Conservation (phyloP, 1,140 invertebrate species). For the Calosoma granatense region DNA sequence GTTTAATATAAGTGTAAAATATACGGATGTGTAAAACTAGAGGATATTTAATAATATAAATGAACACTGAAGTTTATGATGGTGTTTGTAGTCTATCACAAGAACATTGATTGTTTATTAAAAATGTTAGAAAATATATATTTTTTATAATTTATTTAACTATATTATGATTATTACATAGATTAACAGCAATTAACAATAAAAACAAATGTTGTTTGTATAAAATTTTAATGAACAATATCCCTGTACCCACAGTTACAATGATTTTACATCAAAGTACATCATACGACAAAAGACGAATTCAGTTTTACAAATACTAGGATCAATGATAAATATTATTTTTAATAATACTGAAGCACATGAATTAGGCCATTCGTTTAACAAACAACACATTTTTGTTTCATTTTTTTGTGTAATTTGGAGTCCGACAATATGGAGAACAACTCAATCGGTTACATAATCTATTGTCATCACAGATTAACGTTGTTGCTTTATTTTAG, state of each 20-base stretch:
- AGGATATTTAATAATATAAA: too few species aligned
- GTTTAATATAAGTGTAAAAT: too few species aligned
- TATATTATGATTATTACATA: too few species aligned
- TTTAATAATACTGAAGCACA: slow-evolving; percentile 8
- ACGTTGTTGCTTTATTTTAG: background rate
- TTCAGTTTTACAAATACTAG: background rate
- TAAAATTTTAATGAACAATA: background rate
- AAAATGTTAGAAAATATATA: too few species aligned
- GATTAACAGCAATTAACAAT: background rate
- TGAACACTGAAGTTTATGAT: too few species aligned
- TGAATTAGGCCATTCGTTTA: background rate
- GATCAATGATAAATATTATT: slow-evolving; percentile 3
- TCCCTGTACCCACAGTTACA: background rate
- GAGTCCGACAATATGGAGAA: slow-evolving; percentile 3
- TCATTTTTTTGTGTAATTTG: background rate
- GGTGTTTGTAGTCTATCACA: too few species aligned
- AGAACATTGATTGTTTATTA: too few species aligned
- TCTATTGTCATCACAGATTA: slow-evolving; percentile 1
- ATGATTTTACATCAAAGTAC: background rate
- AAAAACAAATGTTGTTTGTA: background rate
- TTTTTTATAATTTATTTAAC: too few species aligned
- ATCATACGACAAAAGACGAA: background rate
- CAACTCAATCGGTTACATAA: background rate
- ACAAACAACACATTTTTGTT: background rate
- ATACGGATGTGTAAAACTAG: too few species aligned